A percentile compares a stretch with the other conserved stretches of the same genome.
Evolutionary conservation across 2,113 vertebrate genomes (phyloP).

Genomic region (Macrotis lagotis): DNA sequence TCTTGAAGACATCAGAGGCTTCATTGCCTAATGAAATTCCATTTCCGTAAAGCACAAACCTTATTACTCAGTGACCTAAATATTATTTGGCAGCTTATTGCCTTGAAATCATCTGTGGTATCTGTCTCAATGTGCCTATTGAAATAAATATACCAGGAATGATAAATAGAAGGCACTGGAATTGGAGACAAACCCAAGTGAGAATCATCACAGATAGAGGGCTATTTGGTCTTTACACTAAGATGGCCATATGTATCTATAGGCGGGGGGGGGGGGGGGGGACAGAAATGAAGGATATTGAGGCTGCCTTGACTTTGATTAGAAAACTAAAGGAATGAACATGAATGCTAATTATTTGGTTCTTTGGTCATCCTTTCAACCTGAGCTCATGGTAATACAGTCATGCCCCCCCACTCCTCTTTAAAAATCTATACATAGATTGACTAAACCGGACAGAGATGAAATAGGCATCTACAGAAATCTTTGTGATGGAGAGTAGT

Average conservation of each 20-base stretch:
- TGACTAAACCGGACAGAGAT: constrained; percentile 41
- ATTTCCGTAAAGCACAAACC: constrained; percentile 39
- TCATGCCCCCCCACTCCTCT: constrained; percentile 29
- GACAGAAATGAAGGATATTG: not conserved
- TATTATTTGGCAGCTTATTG: not conserved
- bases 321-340: not conserved
- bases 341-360: not conserved
- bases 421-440: not conserved
- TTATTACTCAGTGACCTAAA: constrained; percentile 50
- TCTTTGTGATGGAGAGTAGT: not conserved
- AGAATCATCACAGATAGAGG: not conserved
- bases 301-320: constrained; percentile 18
- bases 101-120: constrained; percentile 24
- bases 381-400: not conserved
- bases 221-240: constrained; percentile 38
- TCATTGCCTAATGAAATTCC: not conserved
- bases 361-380: constrained; percentile 10
- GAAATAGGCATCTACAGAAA: constrained; percentile 30
- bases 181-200: not conserved
- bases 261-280: not conserved
- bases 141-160: constrained; percentile 54
- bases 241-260: not conserved
- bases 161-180: not conserved
- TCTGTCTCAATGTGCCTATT: constrained; percentile 35
- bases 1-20: not conserved